These are phyloP conservation scores for Emmelina monodactyla DNA, from an alignment of 2,888 invertebrate genomes.

Conservation along the genomic window DNA sequence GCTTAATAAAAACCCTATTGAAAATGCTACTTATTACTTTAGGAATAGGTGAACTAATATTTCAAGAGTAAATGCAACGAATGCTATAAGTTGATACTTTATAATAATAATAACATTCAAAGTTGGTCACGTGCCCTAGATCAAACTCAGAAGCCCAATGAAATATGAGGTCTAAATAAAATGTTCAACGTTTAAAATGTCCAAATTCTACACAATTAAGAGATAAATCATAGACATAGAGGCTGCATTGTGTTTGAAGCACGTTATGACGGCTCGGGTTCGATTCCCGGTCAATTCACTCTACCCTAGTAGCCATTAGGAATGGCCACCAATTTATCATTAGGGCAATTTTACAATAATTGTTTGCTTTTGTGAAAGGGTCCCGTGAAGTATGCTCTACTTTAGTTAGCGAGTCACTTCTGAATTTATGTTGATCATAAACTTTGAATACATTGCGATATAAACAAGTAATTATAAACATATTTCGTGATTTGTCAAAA, in stretches of 20 bases:
- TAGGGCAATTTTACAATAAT: slow-evolving; percentile 65
- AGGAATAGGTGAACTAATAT: too few species aligned
- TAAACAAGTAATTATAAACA: too few species aligned
- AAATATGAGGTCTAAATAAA: slow-evolving; percentile 44
- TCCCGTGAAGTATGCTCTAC: slow-evolving; percentile 34
- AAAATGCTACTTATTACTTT: too few species aligned
- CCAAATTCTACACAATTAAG: slow-evolving; percentile 47
- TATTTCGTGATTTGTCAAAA: too few species aligned
- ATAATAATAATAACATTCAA: too few species aligned
- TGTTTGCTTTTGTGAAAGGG: slow-evolving; percentile 41
- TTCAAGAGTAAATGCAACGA: too few species aligned
- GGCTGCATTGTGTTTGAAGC: slow-evolving; percentile 51
- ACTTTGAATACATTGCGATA: neutral
- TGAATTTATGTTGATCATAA: neutral
- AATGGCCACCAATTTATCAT: slow-evolving; percentile 65
- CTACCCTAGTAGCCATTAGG: slow-evolving; percentile 51
- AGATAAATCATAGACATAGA: slow-evolving; percentile 58
- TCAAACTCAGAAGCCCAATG: slow-evolving; percentile 29
- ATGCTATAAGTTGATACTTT: too few species aligned
- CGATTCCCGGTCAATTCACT: slow-evolving; percentile 43
- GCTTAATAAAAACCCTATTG: too few species aligned
- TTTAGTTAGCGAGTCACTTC: too few species aligned
- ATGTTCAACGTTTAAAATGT: too few species aligned
- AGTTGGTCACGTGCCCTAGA: slow-evolving; percentile 1
- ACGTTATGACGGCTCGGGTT: slow-evolving; percentile 57